Percentiles rank a stretch among this genome's conserved stretches.
Conservation (phyloP, 2,113 vertebrate species). For the Tetraodon nigroviridis region DNA sequence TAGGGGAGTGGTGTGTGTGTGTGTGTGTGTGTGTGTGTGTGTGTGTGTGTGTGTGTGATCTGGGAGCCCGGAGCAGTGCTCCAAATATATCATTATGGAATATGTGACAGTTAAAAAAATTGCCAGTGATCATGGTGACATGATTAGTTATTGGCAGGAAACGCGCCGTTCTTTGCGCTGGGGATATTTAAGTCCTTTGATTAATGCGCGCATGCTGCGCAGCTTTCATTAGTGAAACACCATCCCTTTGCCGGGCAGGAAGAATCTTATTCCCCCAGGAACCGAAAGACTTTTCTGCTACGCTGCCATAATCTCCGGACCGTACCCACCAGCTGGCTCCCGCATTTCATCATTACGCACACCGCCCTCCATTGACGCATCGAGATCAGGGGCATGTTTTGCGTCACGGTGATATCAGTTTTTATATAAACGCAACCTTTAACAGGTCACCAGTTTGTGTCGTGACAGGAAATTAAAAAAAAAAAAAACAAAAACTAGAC, state of each 20-base stretch:
- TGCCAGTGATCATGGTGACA: neutral
- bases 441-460: neutral
- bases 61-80: conserved; percentile 1
- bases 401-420: conserved; percentile 47
- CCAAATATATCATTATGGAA: conserved; percentile 12
- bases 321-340: conserved; percentile 24
- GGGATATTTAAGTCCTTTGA: neutral
- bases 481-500: conserved; percentile 16
- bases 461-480: conserved; percentile 5
- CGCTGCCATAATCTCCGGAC: conserved; percentile 19
- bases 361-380: conserved; percentile 59
- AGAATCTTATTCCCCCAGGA: conserved; percentile 10
- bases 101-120: conserved; percentile 8
- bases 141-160: conserved; percentile 1
- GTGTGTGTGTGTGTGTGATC: neutral
- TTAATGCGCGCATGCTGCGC: neutral
- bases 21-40: neutral
- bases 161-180: neutral
- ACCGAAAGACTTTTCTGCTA: conserved; percentile 10
- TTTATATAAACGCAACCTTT: conserved; percentile 4
- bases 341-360: conserved; percentile 60
- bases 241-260: conserved; percentile 4
- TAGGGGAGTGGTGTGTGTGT: neutral
- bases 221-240: conserved; percentile 7
- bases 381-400: conserved; percentile 42